Evolutionary conservation across 2,888 invertebrate genomes (phyloP), one percentile per base, ranked within the genome.

Genomic region (Therioaphis trifolii): DNA sequence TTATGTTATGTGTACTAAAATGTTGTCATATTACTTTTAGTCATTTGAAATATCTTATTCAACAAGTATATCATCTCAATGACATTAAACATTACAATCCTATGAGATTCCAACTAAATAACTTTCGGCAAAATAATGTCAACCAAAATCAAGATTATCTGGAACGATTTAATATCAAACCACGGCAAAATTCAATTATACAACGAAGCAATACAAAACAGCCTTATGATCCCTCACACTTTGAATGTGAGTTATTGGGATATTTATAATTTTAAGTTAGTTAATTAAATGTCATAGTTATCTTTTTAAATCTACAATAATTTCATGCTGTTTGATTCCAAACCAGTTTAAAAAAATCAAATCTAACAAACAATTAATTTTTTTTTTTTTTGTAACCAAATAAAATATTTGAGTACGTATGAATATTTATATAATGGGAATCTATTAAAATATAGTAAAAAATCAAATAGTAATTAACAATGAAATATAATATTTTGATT

Each of bases 41-140:
- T 7, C 15, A 40, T n/a, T 43, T 80, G 58, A 71, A 43, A 29
- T 27, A 58, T 46, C 58, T 71, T 0, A 71, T 80, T 71, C 18
- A 21, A 18, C 27, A 46, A 58, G 71, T 80, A 4, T 71, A 46
- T 12, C 71, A 80, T 18, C 4, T 80, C 27, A 58, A 71, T 0
- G n/a, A 58, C 2, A n/a, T 11, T 58, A n/a, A 61, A 43, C 18
- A 7, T 1, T 24, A 27, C 12, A 49, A 12, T 4, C 7, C 15
- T 14, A 12, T 21, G 2, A 2, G 5, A 49, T 7, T 35, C 7
- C 35, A 35, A 2, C 12, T 12, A 55, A 55, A 55, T n/a, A 61
- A 9, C 1, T 0, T 29, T 15, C 24, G 24, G 27, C 3, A 49
- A 24, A 5, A 49, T 71, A 4, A 49, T 27, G 24, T 49, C 15